Percentiles rank a stretch among this genome's conserved stretches.
phyloP scores from a whole-genome alignment of 37 sponge, comb jelly and placozoan species.

The Cliona cf. orientalis region DNA sequence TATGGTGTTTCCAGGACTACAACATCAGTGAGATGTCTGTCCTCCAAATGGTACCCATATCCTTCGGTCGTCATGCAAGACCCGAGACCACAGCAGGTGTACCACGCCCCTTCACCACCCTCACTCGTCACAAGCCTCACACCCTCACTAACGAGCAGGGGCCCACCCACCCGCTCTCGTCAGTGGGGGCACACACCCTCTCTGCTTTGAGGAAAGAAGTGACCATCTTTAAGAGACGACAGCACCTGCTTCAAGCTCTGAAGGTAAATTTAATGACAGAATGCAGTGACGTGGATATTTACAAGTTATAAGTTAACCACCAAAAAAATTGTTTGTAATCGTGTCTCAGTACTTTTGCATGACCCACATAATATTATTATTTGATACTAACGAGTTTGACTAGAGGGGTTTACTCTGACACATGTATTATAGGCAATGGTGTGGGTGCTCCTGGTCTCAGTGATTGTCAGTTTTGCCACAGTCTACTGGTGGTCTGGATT shows the following conservation, averaged over 20 bases:
- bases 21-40: neutral
- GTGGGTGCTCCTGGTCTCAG: neutral
- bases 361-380: no score
- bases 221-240: neutral
- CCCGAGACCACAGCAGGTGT: neutral
- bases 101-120: neutral
- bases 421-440: neutral
- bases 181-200: neutral
- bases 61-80: neutral
- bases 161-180: neutral
- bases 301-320: no score
- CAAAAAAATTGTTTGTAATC: no score
- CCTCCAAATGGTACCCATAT: neutral
- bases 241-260: neutral
- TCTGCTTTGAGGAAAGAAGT: neutral
- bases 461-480: neutral
- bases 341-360: no score
- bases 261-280: no score
- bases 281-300: no score
- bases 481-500: conserved; percentile 12
- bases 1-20: no score
- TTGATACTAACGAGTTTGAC: no score
- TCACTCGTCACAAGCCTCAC: neutral
- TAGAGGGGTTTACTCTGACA: no score
- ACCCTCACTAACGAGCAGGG: neutral